Conservation (phyloP, 2,888 invertebrate species). For the Thelaira solivaga region DNA sequence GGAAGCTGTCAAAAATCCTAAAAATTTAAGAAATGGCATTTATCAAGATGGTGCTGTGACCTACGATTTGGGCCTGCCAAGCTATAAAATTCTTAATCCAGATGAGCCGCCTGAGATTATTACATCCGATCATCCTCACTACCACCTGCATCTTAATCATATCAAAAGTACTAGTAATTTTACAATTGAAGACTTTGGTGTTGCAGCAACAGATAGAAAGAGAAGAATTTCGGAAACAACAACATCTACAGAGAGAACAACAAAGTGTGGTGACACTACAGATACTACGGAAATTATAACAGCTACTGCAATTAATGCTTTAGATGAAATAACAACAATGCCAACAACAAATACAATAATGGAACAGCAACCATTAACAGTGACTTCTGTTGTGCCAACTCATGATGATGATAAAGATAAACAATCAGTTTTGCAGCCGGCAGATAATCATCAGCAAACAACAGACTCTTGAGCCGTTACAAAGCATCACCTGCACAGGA, state of each 20-base stretch:
- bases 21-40: slow-evolving; percentile 66
- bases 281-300: not conserved
- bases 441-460: too few relatives aligned
- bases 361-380: not conserved
- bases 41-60: slow-evolving; percentile 69
- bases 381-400: too few relatives aligned
- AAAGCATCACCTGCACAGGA: too few relatives aligned
- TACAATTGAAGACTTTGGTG: slow-evolving; percentile 47
- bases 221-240: not conserved
- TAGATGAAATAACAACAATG: not conserved
- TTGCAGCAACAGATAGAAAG: not conserved
- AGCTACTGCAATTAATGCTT: not conserved
- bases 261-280: not conserved
- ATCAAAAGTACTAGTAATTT: slow-evolving; percentile 39
- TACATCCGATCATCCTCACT: slow-evolving; percentile 70
- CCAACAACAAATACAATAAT: not conserved
- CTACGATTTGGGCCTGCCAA: slow-evolving; percentile 69
- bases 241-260: not conserved
- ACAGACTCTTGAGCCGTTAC: too few relatives aligned
- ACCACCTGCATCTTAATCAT: slow-evolving; percentile 65
- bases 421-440: too few relatives aligned
- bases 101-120: slow-evolving; percentile 71
- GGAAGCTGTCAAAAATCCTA: slow-evolving; percentile 43
- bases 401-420: too few relatives aligned
- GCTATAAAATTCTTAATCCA: slow-evolving; percentile 70